These are phyloP conservation scores for Penaeus indicus DNA, from an alignment of 1,140 invertebrate species.

Conservation along the genomic window DNA sequence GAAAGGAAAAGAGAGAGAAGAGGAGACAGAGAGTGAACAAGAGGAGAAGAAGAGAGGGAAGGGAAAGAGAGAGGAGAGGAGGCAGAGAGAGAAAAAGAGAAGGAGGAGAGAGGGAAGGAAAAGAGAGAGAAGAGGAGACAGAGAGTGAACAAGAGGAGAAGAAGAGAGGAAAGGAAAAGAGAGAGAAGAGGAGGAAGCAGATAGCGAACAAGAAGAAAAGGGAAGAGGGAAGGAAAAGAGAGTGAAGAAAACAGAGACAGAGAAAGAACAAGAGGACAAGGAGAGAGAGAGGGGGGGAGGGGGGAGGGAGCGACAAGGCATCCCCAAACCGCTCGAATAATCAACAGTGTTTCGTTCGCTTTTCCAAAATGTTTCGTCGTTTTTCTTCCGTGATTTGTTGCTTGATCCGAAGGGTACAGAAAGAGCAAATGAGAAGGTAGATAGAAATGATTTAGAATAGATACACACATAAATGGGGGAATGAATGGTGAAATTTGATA, in stretches of 20 bases:
- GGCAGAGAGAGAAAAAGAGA: slow-evolving; percentile 23
- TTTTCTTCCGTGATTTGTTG: too few relatives aligned
- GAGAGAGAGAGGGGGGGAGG: not conserved
- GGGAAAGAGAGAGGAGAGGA: not conserved
- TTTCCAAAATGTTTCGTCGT: too few relatives aligned
- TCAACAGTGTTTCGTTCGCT: too few relatives aligned
- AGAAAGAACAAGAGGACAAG: not conserved
- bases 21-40: not conserved
- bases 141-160: not conserved
- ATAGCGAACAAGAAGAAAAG: not conserved
- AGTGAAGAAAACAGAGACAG: not conserved
- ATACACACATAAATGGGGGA: too few relatives aligned
- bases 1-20: not conserved
- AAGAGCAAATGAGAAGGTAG: too few relatives aligned
- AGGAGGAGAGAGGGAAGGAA: not conserved
- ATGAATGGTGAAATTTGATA: too few relatives aligned
- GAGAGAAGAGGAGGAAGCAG: not conserved
- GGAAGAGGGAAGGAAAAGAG: not conserved
- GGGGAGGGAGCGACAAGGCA: not conserved
- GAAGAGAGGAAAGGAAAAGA: not conserved
- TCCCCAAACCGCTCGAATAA: not conserved
- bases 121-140: not conserved
- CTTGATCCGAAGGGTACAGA: too few relatives aligned
- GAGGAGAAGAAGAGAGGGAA: not conserved
- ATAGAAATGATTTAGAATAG: too few relatives aligned